Evolutionary conservation across 2,888 invertebrate species (phyloP), one percentile per base, ranked within the genome.

Genomic region (Micoletzkya japonica): DNA sequence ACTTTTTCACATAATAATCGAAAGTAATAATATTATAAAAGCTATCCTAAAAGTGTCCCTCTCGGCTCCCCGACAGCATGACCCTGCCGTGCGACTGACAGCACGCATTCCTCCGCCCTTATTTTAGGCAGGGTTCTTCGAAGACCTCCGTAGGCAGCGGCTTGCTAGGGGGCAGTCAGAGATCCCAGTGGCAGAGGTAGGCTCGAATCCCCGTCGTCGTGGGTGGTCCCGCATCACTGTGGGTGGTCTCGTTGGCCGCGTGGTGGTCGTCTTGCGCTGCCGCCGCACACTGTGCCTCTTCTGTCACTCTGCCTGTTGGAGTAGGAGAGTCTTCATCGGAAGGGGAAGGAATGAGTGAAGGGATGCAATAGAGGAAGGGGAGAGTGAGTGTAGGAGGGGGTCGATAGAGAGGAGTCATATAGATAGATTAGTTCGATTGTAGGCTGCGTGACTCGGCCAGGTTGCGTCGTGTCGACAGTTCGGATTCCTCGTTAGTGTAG

Each of bases 151-250:
- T 66, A 17, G 64, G 37, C 36, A 39, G 24, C 32, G 58, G 68
- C 50, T 6, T 58, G 4, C 57, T 68, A 17, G 30, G 24, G n/a
- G 72, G 73, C 52, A 74, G 74, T 14, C 79, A 75, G 58, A 74
- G 81, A 59, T 77, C 79, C 30, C 82, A 82, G 71, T 82, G 82
- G 82, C 81, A 82, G 72, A 77, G 82, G 82, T 82, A 73, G 39
- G 54, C 24, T 24, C 32, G 30, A 6, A 14, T n/a, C n/a, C 17
- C 14, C 52, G 26, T 14, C 26, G 52, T 52, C 17, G 52, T 24
- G n/a, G 28, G n/a, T 44, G 44, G 20, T 54, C 26, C 26, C 6
- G 10, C 34, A 44, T 39, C 30, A 39, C 61, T 37, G 44, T 60
- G 17, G 60, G n/a, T 6, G 2, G 30, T 20, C 17, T 17, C 50